A percentile compares a stretch with the other conserved stretches of the same genome.
Conservation (phyloP, 2,888 invertebrate species). For the Hermaeophaga mercurialis region DNA sequence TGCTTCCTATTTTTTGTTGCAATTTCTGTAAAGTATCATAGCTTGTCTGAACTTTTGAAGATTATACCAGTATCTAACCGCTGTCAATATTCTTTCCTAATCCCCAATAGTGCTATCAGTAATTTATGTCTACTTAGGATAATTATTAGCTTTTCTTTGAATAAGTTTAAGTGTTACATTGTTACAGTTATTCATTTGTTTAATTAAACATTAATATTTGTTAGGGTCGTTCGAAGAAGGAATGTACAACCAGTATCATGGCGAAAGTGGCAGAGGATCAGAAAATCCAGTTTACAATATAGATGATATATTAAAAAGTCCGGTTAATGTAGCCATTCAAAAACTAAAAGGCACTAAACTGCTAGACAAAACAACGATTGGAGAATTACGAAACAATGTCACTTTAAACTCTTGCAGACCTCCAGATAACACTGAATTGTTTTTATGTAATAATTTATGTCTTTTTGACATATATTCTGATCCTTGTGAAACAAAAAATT, state of each 20-base stretch:
- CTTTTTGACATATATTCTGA: slow-evolving; percentile 50
- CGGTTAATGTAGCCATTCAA: slow-evolving; percentile 44
- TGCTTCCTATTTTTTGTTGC: too few species aligned
- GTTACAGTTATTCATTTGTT: too few species aligned
- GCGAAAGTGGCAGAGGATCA: slow-evolving; percentile 42
- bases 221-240: slow-evolving; percentile 40
- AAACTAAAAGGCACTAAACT: slow-evolving; percentile 24
- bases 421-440: slow-evolving; percentile 10
- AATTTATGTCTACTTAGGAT: too few species aligned
- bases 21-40: too few species aligned
- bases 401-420: slow-evolving; percentile 32
- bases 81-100: too few species aligned
- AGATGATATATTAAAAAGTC: slow-evolving; percentile 42
- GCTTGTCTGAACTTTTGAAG: too few species aligned
- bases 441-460: slow-evolving; percentile 40
- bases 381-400: slow-evolving; percentile 25
- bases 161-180: too few species aligned
- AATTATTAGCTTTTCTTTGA: too few species aligned
- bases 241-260: slow-evolving; percentile 43
- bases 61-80: too few species aligned
- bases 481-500: slow-evolving; percentile 52
- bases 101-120: too few species aligned
- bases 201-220: too few species aligned
- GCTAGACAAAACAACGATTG: slow-evolving; percentile 24
- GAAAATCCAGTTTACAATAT: slow-evolving; percentile 44